Percentiles rank a stretch among this genome's conserved stretches.
Conservation (phyloP, 2,113 vertebrate species). For the Phoenicopterus ruber region DNA sequence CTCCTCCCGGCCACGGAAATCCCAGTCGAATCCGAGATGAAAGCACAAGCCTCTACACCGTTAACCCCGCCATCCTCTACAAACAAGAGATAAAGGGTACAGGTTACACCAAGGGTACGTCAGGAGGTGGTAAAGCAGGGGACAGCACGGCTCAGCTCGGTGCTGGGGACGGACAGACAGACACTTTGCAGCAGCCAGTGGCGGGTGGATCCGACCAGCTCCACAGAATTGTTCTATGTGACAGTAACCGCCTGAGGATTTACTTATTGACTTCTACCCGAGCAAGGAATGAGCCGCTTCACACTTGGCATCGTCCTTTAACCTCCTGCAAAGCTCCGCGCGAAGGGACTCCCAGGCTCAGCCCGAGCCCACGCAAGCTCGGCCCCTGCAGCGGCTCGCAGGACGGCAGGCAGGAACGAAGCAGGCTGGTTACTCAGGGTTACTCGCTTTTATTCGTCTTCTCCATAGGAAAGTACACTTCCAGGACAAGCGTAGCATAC, state of each 20-base stretch:
- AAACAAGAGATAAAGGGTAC: background rate
- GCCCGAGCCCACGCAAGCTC: background rate
- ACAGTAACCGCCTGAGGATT: background rate
- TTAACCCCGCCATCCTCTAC: slow-evolving; percentile 28
- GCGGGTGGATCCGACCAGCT: background rate
- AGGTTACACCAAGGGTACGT: background rate
- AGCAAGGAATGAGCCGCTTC: background rate
- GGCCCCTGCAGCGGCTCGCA: rapidly evolving
- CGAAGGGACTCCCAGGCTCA: background rate
- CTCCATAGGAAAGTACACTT: background rate
- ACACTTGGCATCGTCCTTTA: rapidly evolving
- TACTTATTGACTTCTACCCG: rapidly evolving
- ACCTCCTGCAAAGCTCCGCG: background rate
- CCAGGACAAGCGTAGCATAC: background rate
- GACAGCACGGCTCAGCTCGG: background rate
- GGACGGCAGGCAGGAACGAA: background rate
- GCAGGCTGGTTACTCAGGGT: background rate
- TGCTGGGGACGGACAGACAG: background rate
- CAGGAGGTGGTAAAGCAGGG: background rate
- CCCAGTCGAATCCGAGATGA: background rate
- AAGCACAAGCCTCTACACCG: background rate
- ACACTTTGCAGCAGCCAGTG: rapidly evolving
- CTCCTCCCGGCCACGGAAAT: background rate
- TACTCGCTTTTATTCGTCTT: slow-evolving; percentile 40
- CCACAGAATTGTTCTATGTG: rapidly evolving